Base-by-base conservation (phyloP, 2,888 invertebrate species). In the Halocaridina rubra region DNA sequence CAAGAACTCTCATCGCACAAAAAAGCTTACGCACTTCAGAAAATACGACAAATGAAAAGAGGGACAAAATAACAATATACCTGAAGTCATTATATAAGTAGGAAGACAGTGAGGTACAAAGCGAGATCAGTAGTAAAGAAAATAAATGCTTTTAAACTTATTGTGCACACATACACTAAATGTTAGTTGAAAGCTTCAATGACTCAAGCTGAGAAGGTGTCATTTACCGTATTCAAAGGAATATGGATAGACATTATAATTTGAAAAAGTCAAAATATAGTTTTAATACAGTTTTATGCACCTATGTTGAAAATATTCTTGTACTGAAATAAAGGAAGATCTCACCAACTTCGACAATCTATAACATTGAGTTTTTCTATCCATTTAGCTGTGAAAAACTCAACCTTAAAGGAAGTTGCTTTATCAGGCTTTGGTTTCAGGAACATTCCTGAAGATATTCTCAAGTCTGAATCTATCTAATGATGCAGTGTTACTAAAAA, bases 101-200 rank as follows among this genome's bases (percentile, higher is more conserved):
- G 76, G 78, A 84, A 84, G 82, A 84, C 78, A 78, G 61, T 67
- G 53, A 81, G 78, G 46, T 84, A 84, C 72, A 84, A 33, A 59
- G 76, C 82, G 59, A 80, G 80, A 72, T 80, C 74, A 72, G 80
- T 72, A 80, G 80, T 72, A 59, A 19, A 39, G 61, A 39, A 53
- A 61, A 57, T 59, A 61, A 77, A 77, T 16, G 19, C 16, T 7
- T 29, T 19, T 16, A 22, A 32, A 3, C 22, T 16, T 57, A 53
- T 3, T 13, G 3, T 53, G 19, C 10, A 19, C 53, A 53, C 19
- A 53, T 53, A n/a, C 53, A 53, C 53, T 53, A 53, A n/a, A n/a
- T n/a, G n/a, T n/a, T n/a, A n/a, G n/a, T n/a, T n/a, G n/a, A n/a
- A n/a, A n/a, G n/a, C n/a, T n/a, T n/a, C n/a, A n/a, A n/a, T n/a